Conservation (phyloP, 2,888 invertebrate genomes). For the Conomelus anceps region DNA sequence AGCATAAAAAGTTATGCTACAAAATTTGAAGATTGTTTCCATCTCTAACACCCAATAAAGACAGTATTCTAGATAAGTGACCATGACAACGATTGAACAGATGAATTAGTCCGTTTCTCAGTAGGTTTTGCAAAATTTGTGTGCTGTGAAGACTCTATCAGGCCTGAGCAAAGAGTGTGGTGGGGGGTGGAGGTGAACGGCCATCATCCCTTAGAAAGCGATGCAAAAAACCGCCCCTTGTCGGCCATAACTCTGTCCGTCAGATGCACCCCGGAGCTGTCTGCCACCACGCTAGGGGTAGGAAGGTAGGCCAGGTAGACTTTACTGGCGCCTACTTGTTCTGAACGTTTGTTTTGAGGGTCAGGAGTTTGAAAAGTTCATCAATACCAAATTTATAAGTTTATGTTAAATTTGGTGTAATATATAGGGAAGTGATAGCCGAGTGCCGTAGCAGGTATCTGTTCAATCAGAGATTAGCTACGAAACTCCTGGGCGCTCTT, state of each 20-base stretch:
- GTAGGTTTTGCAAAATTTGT: background rate
- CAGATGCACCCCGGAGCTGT: background rate
- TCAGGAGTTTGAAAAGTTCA: too few species aligned
- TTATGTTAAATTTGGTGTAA: too few species aligned
- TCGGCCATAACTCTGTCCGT: background rate
- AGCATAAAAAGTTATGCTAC: too few species aligned
- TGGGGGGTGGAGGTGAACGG: background rate
- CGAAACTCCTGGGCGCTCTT: too few species aligned
- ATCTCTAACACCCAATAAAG: background rate
- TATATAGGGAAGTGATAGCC: too few species aligned
- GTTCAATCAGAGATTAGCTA: too few species aligned
- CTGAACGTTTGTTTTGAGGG: background rate
- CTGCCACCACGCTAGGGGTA: background rate
- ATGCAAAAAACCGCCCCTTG: background rate
- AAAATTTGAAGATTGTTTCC: background rate
- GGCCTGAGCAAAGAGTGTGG: background rate
- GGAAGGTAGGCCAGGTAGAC: background rate
- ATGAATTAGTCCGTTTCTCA: background rate
- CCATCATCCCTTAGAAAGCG: background rate
- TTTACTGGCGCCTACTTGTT: too few species aligned
- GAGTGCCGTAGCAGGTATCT: too few species aligned
- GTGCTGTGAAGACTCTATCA: background rate
- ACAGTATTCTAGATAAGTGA: background rate
- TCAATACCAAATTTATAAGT: too few species aligned
- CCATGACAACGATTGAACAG: background rate